phyloP scores from a whole-genome alignment of 1,140 invertebrate species.

The Bacillus rossius region DNA sequence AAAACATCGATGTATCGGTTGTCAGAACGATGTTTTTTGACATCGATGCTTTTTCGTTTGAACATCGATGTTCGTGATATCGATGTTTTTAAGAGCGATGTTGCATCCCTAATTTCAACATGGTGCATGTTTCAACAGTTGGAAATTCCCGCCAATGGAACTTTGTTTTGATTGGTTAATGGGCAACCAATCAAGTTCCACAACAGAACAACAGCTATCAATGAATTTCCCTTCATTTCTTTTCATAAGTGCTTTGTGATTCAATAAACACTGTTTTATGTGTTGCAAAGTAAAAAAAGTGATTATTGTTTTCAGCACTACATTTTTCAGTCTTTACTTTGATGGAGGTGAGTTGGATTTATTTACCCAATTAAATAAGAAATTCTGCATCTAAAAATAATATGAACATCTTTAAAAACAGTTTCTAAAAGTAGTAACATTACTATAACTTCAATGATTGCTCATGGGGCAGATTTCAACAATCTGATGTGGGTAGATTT shows the following conservation, averaged over 20 bases:
- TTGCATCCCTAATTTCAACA: too few relatives aligned
- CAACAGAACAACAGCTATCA: background rate
- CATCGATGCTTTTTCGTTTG: too few relatives aligned
- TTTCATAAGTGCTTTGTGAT: background rate
- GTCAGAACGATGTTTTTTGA: too few relatives aligned
- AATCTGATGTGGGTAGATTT: background rate
- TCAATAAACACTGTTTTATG: background rate
- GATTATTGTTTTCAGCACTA: too few relatives aligned
- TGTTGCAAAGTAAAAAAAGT: too few relatives aligned
- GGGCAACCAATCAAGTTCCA: background rate
- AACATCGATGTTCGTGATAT: too few relatives aligned
- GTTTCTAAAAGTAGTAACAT: background rate
- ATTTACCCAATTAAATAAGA: too few relatives aligned
- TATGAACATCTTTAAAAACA: background rate
- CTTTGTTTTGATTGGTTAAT: background rate
- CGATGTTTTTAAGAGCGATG: too few relatives aligned
- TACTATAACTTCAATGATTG: background rate
- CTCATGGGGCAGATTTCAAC: conserved; percentile 4
- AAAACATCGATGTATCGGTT: too few relatives aligned
- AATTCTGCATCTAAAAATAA: too few relatives aligned
- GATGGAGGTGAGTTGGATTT: too few relatives aligned
- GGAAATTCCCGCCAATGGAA: conserved; percentile 1
- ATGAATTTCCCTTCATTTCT: background rate
- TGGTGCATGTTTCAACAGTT: conserved; percentile 4
- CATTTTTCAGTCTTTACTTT: too few relatives aligned